Base-by-base conservation (phyloP, 2,888 invertebrate genomes). In the Zhengitettix transpicula region DNA sequence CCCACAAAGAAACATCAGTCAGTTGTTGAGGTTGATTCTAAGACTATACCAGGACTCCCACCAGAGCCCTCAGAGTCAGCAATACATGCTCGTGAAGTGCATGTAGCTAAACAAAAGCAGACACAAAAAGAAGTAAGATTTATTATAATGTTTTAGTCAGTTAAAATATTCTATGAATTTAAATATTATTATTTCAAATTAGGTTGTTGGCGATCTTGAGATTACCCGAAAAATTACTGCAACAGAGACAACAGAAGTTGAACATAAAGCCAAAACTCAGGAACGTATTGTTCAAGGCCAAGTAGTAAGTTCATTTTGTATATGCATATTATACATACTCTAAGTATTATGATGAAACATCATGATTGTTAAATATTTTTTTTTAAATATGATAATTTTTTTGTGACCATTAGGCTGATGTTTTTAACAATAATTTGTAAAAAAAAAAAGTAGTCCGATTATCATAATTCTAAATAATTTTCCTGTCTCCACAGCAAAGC, bases 221-320 rank as follows among this genome's bases (percentile, higher is more conserved):
- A 92, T 94, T 58, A 91, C 91, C 0, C 81, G 94, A 65, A 92
- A 93, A 70, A 92, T 93, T 62, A 93, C 92, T 12, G 88, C 92
- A 42, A 94, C 92, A 10, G 93, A 94, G 75, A 94, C 91, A 1
- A 89, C 92, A 1, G 92, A 93, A 73, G 81, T 92, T 60, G 93
- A 94, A 71, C 93, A 93, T 71, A 92, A 90, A 70, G 92, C 82
- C 2, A 86, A 87, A 68, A 90, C 89, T 1, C 87, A 89, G 67
- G 93, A 94, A 71, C 82, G 89, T 58, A 79, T 92, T 1, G 91
- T 93, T 10, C 85, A 89, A 73, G 90, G 89, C 1, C 85, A 84
- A 64, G 85, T 86, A 65, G 73, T 73, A 67, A 68, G 70, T 65
- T 41, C 28, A 28, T 28, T 28, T 28, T 7, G 7, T 28, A 28